phyloP scores from a whole-genome alignment of 2,113 vertebrate genomes.

The Phalacrocorax carbo region DNA sequence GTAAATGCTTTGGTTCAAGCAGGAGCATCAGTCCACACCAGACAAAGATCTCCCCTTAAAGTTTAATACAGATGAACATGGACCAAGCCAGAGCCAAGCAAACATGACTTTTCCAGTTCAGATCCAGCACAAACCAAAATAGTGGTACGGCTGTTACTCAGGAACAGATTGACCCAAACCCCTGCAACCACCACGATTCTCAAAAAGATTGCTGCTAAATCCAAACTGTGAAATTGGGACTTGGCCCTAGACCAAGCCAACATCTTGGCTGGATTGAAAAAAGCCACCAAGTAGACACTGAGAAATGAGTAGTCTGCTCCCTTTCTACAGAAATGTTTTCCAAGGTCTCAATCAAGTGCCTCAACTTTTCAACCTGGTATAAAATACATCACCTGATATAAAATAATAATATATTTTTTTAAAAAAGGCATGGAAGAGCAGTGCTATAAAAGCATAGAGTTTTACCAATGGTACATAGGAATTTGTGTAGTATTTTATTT shows the following conservation, averaged over 20 bases:
- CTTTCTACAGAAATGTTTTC: neutral
- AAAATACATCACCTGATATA: neutral
- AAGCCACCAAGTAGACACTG: neutral
- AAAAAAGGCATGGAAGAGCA: neutral
- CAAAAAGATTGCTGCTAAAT: slow-evolving; percentile 23
- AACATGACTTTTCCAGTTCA: neutral
- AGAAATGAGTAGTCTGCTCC: neutral
- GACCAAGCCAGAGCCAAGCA: neutral
- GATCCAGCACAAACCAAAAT: neutral
- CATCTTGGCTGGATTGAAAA: slow-evolving; percentile 9
- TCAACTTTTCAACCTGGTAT: neutral
- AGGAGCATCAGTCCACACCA: neutral
- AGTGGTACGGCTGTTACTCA: neutral
- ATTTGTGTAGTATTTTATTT: neutral
- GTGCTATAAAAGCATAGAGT: neutral
- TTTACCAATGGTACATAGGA: neutral
- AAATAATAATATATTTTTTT: neutral
- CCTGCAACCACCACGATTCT: neutral
- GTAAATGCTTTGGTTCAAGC: neutral
- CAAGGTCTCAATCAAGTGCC: neutral
- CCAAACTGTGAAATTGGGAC: slow-evolving; percentile 38
- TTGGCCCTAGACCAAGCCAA: slow-evolving; percentile 7
- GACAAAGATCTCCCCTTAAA: neutral
- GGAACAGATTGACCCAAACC: neutral
- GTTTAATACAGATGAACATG: neutral